Evolutionary conservation across 2,888 invertebrate species (phyloP).

Genomic region (Trichogramma dendrolimi): DNA sequence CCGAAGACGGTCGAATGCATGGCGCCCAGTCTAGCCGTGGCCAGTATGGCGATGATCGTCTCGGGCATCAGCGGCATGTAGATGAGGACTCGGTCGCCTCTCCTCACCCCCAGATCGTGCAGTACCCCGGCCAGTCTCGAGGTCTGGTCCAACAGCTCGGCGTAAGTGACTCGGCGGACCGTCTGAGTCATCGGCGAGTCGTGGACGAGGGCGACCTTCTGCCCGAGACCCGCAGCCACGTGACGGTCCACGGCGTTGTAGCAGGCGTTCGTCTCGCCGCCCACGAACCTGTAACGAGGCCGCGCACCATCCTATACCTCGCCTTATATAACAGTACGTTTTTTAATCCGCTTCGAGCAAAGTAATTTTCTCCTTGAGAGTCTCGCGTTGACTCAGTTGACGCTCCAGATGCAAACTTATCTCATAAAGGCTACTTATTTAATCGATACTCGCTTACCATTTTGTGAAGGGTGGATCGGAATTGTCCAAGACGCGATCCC

Average conservation of each 20-base stretch:
- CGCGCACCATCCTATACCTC: background rate
- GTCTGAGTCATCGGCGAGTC: slow-evolving; percentile 85
- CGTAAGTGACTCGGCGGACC: slow-evolving; percentile 73
- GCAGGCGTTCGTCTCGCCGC: slow-evolving; percentile 88
- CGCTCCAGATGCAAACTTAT: no score
- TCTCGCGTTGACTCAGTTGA: no score
- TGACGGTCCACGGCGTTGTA: slow-evolving; percentile 91
- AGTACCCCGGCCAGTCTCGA: slow-evolving; percentile 76
- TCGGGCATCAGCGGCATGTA: slow-evolving; percentile 95
- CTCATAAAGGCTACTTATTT: background rate
- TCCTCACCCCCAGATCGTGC: slow-evolving; percentile 69
- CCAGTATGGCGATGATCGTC: slow-evolving; percentile 83
- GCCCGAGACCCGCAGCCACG: slow-evolving; percentile 72
- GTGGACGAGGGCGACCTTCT: slow-evolving; percentile 78
- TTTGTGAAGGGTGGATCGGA: slow-evolving; percentile 80
- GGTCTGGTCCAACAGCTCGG: slow-evolving; percentile 76
- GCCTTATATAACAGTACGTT: background rate
- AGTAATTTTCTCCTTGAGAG: no score
- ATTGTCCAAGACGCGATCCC: slow-evolving; percentile 80
- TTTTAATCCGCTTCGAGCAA: no score
- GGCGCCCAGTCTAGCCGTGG: slow-evolving; percentile 81
- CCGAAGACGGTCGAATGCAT: slow-evolving; percentile 95
- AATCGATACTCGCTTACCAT: slow-evolving; percentile 61
- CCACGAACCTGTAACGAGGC: slow-evolving; percentile 66
- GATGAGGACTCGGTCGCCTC: slow-evolving; percentile 82